Evolutionary conservation across 2,113 vertebrate species (phyloP), one percentile per base, ranked within the genome.

Genomic region (Ctenomys sociabilis): DNA sequence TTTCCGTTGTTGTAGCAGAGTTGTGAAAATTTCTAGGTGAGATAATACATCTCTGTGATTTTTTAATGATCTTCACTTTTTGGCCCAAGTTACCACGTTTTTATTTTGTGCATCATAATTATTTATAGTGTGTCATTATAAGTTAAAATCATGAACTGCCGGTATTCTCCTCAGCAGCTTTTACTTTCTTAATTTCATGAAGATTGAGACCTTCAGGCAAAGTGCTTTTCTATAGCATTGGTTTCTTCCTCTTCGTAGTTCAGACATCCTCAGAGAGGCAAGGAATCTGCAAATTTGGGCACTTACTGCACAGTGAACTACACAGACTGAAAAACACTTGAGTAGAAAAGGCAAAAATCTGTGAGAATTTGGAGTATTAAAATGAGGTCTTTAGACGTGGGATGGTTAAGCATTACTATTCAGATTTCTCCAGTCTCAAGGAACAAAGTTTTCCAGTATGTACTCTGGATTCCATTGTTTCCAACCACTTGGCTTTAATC

Each of bases 11-110:
- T 66, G 63, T 61, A 80, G 45, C 35, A 94, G 86, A 89, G 32
- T 86, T 93, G 57, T 94, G 45, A 95, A 97, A 82, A 92, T 88
- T 88, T 91, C n/a, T 87, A 40, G 26, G 7, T 91, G 37, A 49
- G 26, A 52, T 75, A 94, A n/a, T 90, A 83, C 61, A 87, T 93
- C 30, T n/a, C 85, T 68, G 37, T 93, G 21, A 66, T 1, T 11
- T 78, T 93, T 92, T 73, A 73, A 37, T 84, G 91, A 72, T 61
- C 40, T 95, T 93, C 66, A 78, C 52, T 45, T 92, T 68, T 80
- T 90, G 88, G 16, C 82, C 10, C 68, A 89, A 90, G 9, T 68
- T 72, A 14, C 52, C 59, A 95, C 61, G 2, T 90, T 94, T 93
- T 96, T 85, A 61, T 32, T 81, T 92, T 92, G 49, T 37, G 57